phyloP scores from a whole-genome alignment of 2,888 invertebrate species.

The Callyntrura sp. region DNA sequence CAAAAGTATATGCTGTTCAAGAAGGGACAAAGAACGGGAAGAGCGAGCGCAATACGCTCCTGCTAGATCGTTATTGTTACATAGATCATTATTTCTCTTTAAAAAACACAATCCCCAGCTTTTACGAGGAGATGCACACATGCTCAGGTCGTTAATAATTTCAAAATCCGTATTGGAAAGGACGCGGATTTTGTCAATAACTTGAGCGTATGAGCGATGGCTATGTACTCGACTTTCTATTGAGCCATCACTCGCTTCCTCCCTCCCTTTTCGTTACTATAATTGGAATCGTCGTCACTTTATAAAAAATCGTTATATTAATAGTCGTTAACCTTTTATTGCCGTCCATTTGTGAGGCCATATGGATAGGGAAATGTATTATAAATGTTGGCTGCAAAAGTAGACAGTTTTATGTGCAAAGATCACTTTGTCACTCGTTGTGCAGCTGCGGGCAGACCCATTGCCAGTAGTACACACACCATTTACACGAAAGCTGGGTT shows the following conservation, averaged over 20 bases:
- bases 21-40: neutral
- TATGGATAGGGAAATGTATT: too few species aligned
- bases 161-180: neutral
- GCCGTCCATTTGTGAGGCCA: neutral
- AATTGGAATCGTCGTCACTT: neutral
- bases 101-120: constrained; percentile 2
- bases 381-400: too few species aligned
- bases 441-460: neutral
- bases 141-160: neutral
- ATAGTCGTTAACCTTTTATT: constrained; percentile 13
- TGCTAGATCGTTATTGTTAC: constrained; percentile 19
- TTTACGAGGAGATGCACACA: neutral
- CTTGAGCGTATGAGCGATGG: neutral
- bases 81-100: constrained; percentile 18
- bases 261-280: neutral
- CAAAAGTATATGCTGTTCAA: too few species aligned
- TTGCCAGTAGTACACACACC: neutral
- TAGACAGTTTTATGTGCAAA: too few species aligned
- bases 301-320: neutral
- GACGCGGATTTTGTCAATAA: neutral
- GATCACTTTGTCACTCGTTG: too few species aligned
- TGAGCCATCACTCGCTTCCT: too few species aligned
- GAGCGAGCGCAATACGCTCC: neutral
- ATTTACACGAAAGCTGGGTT: too few species aligned
- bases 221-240: neutral